Conservation (phyloP, 2,888 invertebrate genomes). For the Beris morrisii region DNA sequence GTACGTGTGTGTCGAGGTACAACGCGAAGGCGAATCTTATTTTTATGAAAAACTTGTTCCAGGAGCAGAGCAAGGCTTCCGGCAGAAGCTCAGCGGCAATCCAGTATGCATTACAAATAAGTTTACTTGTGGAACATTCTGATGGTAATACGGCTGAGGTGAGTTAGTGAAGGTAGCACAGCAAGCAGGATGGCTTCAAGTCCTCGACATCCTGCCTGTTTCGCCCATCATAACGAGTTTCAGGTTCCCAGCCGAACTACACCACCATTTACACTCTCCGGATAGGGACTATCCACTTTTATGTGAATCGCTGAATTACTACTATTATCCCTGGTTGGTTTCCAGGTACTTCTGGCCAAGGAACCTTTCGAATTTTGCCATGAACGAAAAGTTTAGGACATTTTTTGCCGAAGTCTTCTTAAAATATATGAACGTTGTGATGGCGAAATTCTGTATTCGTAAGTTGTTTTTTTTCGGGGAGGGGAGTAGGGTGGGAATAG, state of each 20-base stretch:
- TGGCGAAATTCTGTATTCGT: not conserved
- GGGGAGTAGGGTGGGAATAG: not conserved
- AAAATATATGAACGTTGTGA: constrained; percentile 32
- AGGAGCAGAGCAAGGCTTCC: too few relatives aligned
- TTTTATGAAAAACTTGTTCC: constrained; percentile 11
- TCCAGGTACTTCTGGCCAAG: not conserved
- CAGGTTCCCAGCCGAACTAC: too few relatives aligned
- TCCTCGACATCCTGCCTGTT: too few relatives aligned
- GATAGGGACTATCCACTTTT: constrained; percentile 11
- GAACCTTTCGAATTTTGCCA: constrained; percentile 13
- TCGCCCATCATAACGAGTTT: too few relatives aligned
- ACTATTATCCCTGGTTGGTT: constrained; percentile 10
- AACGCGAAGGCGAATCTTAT: constrained; percentile 2
- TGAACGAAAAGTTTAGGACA: constrained; percentile 11
- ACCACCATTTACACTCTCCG: too few relatives aligned
- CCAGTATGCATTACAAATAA: constrained; percentile 38
- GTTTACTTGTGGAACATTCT: constrained; percentile 25
- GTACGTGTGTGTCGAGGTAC: constrained; percentile 11
- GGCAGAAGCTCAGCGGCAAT: constrained; percentile 22
- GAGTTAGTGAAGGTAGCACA: not conserved
- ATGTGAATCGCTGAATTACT: constrained; percentile 28
- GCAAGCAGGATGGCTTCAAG: too few relatives aligned
- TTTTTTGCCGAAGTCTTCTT: constrained; percentile 9
- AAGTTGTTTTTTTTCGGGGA: constrained; percentile 13
- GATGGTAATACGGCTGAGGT: not conserved